These are phyloP conservation scores for Coregonus ussuriensis DNA, from an alignment of 2,797 vertebrate genomes.

Conservation along the genomic window DNA sequence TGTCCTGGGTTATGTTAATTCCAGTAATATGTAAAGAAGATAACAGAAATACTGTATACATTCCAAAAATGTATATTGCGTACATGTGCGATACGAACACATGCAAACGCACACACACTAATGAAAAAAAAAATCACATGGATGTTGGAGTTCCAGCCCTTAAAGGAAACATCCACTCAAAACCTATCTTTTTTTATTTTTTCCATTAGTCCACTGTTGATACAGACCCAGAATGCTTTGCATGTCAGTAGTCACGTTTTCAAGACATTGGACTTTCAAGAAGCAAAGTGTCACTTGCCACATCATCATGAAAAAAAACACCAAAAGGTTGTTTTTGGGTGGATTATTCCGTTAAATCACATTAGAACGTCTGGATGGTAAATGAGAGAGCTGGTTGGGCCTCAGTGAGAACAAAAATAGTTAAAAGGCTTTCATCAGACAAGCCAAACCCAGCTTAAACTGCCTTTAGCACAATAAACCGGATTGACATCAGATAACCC, in stretches of 20 bases:
- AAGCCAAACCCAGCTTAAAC: slow-evolving; percentile 42
- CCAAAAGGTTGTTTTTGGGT: too few relatives aligned
- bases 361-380: slow-evolving; percentile 19
- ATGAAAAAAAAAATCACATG: neutral
- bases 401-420: slow-evolving; percentile 27
- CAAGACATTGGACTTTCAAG: too few relatives aligned
- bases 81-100: slow-evolving; percentile 1
- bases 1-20: neutral
- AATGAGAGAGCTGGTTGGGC: slow-evolving; percentile 20
- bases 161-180: too few relatives aligned
- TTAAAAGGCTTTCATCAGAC: slow-evolving; percentile 41
- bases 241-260: too few relatives aligned
- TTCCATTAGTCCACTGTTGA: too few relatives aligned
- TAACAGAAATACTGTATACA: neutral
- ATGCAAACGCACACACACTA: neutral
- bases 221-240: too few relatives aligned
- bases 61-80: too few relatives aligned
- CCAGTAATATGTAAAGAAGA: neutral
- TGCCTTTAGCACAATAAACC: slow-evolving; percentile 42
- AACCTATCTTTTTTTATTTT: too few relatives aligned
- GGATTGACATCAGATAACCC: slow-evolving; percentile 45
- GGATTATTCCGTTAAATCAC: neutral
- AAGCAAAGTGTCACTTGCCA: too few relatives aligned
- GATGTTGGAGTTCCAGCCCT: neutral
- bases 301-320: too few relatives aligned